Evolutionary conservation across 2,113 vertebrate genomes (phyloP).

Genomic region (Alexandromys fortis): DNA sequence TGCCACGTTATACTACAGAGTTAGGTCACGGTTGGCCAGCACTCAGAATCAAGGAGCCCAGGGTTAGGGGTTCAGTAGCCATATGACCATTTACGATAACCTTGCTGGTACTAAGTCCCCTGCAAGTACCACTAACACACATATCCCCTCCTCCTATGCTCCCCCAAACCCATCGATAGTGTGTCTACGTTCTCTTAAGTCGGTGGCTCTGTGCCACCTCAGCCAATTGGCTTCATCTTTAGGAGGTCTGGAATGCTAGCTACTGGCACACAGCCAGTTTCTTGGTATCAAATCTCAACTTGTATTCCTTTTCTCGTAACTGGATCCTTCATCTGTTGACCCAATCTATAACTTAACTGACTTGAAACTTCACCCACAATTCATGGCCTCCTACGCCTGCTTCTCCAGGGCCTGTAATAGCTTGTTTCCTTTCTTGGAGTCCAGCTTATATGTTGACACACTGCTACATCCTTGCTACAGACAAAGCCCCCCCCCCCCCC

Average conservation of each 20-base stretch:
- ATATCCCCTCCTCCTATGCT: background rate
- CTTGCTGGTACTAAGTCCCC: background rate
- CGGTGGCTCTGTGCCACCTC: background rate
- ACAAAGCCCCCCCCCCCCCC: background rate
- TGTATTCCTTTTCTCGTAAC: background rate
- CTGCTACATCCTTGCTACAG: background rate
- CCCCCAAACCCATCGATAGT: background rate
- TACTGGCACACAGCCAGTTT: background rate
- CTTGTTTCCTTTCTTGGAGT: background rate
- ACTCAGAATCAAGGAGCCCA: background rate
- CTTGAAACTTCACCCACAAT: background rate
- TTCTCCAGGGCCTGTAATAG: background rate
- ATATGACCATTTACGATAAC: constrained; percentile 46
- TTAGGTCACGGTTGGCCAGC: constrained; percentile 44
- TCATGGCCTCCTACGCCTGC: background rate
- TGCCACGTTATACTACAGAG: constrained; percentile 55
- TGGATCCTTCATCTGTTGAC: background rate
- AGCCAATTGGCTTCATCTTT: background rate
- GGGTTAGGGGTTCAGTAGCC: constrained; percentile 59
- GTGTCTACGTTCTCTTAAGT: constrained; percentile 8
- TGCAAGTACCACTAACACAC: background rate
- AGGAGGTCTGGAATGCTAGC: background rate
- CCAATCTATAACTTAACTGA: background rate
- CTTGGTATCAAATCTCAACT: constrained; percentile 27
- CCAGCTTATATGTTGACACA: background rate